Base-by-base conservation (phyloP, 2,113 vertebrate genomes). In the Atlantisia rogersi region DNA sequence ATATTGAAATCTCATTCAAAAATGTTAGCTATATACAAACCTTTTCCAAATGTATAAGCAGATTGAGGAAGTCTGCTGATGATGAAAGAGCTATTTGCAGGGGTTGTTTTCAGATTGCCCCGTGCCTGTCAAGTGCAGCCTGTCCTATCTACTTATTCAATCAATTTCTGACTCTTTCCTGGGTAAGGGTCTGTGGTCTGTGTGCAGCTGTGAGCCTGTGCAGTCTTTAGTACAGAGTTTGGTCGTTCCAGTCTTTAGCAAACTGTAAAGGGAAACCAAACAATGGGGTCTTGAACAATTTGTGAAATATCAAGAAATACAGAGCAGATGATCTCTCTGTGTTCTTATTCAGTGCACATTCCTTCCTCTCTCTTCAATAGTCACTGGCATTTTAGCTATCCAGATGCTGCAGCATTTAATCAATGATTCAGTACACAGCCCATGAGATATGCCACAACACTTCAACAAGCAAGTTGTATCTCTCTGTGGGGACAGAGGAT, bases 371-470 rank as follows among this genome's bases (percentile, higher is more conserved):
- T 89, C 91, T 91, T 92, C 94, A 96, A 52, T 74, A 95, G 95
- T 96, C 96, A 84, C 86, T 92, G 94, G 92, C 92, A 94, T 94
- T 93, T 94, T 88, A 97, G 91, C 95, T 95, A 89, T 97, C 96
- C 97, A 97, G 97, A 96, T 96, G 97, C 97, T 97, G 97, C 77
- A 28, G 97, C 93, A 97, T 97, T 98, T 98, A 98, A 98, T 98
- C 97, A 98, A 93, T 85, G 91, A 98, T 98, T 98, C 98, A 97
- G 95, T 97, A 95, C 96, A 96, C 91, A 97, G 94, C 97, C 97
- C 97, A 91, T 86, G 97, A 95, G 95, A 98, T 94, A 69, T 46
- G 94, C 95, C 97, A 98, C 94, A 97, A 96, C 93, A 97, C 85
- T 97, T 95, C 97, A 96, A 89, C 96, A 95, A 97, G 95, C 95